These are phyloP conservation scores for Empidonax traillii DNA, from an alignment of 2,113 vertebrate species.

Conservation along the genomic window DNA sequence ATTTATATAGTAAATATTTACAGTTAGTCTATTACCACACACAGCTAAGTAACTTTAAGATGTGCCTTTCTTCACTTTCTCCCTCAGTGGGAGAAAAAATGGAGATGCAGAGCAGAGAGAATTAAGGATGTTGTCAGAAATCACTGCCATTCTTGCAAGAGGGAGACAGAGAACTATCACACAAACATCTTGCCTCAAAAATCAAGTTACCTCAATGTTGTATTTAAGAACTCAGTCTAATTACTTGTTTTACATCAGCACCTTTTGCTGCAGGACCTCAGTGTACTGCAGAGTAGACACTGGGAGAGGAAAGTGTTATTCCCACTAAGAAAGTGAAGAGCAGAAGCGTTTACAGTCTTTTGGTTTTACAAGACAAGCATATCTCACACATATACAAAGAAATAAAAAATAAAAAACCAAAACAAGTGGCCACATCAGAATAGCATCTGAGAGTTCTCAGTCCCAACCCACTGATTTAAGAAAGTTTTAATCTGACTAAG, in stretches of 20 bases:
- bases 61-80: neutral
- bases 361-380: neutral
- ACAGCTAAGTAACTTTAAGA: neutral
- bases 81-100: neutral
- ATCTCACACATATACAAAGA: neutral
- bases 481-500: neutral
- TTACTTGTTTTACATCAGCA: neutral
- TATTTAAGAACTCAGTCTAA: neutral
- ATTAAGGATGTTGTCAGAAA: neutral
- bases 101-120: neutral
- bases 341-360: neutral
- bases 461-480: neutral
- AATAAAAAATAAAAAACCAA: too few species aligned
- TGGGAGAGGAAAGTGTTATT: neutral
- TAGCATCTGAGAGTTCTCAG: constrained; percentile 6
- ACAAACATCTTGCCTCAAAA: neutral
- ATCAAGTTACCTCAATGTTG: neutral
- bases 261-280: neutral
- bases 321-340: neutral
- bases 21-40: neutral
- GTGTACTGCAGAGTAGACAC: neutral
- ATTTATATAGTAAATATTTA: neutral
- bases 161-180: neutral
- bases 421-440: neutral
- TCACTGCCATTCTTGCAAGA: neutral